Evolutionary conservation across 2,888 invertebrate species (phyloP).

Genomic region (Ischnura elegans): DNA sequence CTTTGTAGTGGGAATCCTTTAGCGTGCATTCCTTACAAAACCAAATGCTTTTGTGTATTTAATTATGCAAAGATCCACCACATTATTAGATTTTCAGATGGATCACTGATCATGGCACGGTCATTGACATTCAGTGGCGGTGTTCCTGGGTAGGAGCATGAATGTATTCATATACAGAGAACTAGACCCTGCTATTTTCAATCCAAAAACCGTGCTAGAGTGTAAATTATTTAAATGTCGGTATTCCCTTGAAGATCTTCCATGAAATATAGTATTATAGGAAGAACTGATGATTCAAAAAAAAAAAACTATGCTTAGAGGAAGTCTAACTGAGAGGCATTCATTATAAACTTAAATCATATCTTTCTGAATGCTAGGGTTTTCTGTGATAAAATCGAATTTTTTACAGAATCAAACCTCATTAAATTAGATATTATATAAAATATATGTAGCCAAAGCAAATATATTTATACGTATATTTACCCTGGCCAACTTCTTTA

Average conservation of each 20-base stretch:
- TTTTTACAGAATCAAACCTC: background rate
- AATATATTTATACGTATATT: background rate
- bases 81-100: background rate
- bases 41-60: background rate
- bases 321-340: background rate
- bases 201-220: background rate
- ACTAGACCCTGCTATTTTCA: background rate
- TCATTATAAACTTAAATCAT: background rate
- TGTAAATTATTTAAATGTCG: background rate
- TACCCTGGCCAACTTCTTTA: background rate
- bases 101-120: background rate
- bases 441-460: slow-evolving; percentile 5
- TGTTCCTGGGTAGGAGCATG: background rate
- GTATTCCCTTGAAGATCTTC: background rate
- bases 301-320: background rate
- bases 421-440: background rate
- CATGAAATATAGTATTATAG: background rate
- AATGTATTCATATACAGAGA: background rate
- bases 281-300: background rate
- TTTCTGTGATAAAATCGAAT: slow-evolving; percentile 15
- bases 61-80: background rate
- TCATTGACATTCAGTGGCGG: background rate
- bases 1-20: background rate
- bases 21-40: background rate
- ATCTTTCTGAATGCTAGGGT: background rate